A percentile compares a stretch with the other conserved stretches of the same genome.
These are phyloP conservation scores for Ichneumoninae sp. DNA, from an alignment of 2,888 invertebrate genomes.

Conservation along the genomic window DNA sequence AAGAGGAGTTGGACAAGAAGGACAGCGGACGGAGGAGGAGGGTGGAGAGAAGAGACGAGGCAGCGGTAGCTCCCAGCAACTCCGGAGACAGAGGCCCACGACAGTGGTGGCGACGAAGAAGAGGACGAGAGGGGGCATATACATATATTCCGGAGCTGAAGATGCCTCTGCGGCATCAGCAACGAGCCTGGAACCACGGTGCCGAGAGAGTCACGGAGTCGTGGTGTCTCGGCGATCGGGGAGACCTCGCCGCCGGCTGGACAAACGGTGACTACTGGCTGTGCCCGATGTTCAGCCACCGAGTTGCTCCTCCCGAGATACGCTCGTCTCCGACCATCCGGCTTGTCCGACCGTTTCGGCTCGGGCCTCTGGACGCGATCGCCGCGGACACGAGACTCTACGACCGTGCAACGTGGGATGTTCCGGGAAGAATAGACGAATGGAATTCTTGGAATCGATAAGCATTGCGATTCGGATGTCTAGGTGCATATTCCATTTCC, in stretches of 20 bases:
- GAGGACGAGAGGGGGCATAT: conserved; percentile 10
- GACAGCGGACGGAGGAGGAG: conserved; percentile 59
- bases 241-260: conserved; percentile 47
- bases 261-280: conserved; percentile 48
- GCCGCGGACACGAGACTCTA: background rate
- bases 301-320: conserved; percentile 25
- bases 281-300: conserved; percentile 47
- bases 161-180: conserved; percentile 44
- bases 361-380: conserved; percentile 9
- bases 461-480: background rate
- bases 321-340: background rate
- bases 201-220: conserved; percentile 38
- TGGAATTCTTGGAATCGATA: background rate
- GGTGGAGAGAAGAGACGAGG: conserved; percentile 62
- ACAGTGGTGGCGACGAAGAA: conserved; percentile 59
- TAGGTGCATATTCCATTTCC: conserved; percentile 5
- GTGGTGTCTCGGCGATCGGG: conserved; percentile 47
- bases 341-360: conserved; percentile 13
- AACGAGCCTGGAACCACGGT: conserved; percentile 31
- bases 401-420: background rate
- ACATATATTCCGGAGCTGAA: conserved; percentile 12
- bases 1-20: conserved; percentile 71
- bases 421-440: background rate
- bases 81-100: conserved; percentile 39
- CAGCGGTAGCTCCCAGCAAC: conserved; percentile 44